These are phyloP conservation scores for Hydrolagus colliei DNA, from an alignment of 2,797 vertebrate genomes.

Conservation along the genomic window DNA sequence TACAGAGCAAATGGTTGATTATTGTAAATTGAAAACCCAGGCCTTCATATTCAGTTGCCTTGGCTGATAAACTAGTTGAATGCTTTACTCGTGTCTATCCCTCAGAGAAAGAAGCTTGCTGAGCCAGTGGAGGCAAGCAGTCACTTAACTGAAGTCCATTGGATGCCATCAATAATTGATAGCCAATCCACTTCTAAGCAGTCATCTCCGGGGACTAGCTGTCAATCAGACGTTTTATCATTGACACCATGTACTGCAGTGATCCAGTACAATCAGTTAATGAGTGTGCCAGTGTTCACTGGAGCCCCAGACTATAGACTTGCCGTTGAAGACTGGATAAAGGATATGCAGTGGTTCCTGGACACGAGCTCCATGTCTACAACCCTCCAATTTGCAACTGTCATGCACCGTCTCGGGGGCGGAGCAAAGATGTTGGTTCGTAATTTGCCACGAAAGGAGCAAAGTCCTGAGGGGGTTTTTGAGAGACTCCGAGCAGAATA, in stretches of 20 bases:
- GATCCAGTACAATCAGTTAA: background rate
- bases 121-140: constrained; percentile 16
- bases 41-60: background rate
- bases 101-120: constrained; percentile 30
- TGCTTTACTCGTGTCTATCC: constrained; percentile 24
- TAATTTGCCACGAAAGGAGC: constrained; percentile 36
- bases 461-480: constrained; percentile 40
- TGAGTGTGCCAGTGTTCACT: constrained; percentile 33
- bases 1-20: background rate
- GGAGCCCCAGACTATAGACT: constrained; percentile 34
- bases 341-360: constrained; percentile 42
- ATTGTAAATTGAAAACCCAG: constrained; percentile 5
- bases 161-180: background rate
- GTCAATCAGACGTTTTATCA: background rate
- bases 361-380: constrained; percentile 37
- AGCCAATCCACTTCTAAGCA: background rate
- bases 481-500: constrained; percentile 41
- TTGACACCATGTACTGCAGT: background rate
- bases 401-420: constrained; percentile 39
- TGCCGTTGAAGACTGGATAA: constrained; percentile 38
- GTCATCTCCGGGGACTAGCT: background rate
- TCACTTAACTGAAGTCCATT: constrained; percentile 22
- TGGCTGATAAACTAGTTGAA: background rate
- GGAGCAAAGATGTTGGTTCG: constrained; percentile 41
- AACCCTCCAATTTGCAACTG: constrained; percentile 36